Conservation (phyloP, 2,797 vertebrate species). For the Leptoclinus maculatus region DNA sequence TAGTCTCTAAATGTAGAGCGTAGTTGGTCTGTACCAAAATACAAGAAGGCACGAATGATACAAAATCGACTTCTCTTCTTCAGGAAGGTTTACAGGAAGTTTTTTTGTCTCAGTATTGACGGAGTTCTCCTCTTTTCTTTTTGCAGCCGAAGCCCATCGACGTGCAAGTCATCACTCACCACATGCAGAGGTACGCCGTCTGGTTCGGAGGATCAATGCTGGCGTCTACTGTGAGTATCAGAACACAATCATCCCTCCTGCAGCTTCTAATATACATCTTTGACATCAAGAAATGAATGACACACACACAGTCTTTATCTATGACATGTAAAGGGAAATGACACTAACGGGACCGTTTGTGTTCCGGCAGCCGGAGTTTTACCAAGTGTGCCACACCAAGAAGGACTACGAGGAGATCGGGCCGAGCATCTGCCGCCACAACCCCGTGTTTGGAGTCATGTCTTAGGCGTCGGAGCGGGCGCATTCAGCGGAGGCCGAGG, state of each 20-base stretch:
- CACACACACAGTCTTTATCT: no score
- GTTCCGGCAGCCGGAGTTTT: slow-evolving; percentile 93
- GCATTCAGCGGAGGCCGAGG: slow-evolving; percentile 15
- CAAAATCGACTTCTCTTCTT: neutral
- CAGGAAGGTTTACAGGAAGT: neutral
- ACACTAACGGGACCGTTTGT: rapidly evolving
- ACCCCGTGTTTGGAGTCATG: slow-evolving; percentile 99
- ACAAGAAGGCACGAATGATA: neutral
- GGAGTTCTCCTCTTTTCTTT: neutral
- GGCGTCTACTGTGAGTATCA: slow-evolving; percentile 94
- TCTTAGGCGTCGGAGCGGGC: slow-evolving; percentile 80
- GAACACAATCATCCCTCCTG: neutral
- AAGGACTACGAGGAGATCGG: slow-evolving; percentile 99
- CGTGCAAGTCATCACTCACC: slow-evolving; percentile 97
- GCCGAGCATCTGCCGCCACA: slow-evolving; percentile 99
- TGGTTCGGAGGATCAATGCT: slow-evolving; percentile 99
- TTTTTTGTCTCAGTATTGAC: neutral
- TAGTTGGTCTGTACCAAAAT: neutral
- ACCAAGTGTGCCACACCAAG: slow-evolving; percentile 99
- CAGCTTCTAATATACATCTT: neutral
- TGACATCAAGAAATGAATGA: no score
- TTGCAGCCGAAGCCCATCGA: slow-evolving; percentile 96
- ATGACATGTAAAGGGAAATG: no score
- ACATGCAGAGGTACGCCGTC: slow-evolving; percentile 99
- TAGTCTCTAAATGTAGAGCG: neutral